phyloP scores from a whole-genome alignment of 2,888 invertebrate genomes.

The Chrysomela aeneicollis region DNA sequence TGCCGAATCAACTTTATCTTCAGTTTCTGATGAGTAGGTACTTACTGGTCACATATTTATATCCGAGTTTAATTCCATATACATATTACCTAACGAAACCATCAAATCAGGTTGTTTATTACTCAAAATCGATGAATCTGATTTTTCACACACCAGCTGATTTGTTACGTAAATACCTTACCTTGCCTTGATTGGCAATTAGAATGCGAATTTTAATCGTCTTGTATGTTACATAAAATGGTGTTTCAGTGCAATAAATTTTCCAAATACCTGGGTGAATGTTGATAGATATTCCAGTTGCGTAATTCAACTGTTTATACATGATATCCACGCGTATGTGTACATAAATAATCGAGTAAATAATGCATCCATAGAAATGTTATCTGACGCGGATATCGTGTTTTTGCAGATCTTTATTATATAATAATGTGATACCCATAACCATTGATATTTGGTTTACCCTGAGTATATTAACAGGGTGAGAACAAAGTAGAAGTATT shows the following conservation, averaged over 20 bases:
- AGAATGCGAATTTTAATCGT: background rate
- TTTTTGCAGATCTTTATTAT: too few relatives aligned
- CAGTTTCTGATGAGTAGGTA: too few relatives aligned
- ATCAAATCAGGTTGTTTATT: background rate
- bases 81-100: background rate
- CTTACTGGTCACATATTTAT: too few relatives aligned
- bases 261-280: constrained; percentile 25
- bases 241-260: constrained; percentile 25
- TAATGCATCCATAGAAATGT: background rate
- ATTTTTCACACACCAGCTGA: background rate
- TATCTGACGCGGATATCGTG: background rate
- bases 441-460: too few relatives aligned
- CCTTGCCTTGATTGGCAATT: background rate
- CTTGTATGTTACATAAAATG: constrained; percentile 27
- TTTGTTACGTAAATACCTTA: constrained; percentile 7
- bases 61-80: too few relatives aligned
- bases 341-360: too few relatives aligned
- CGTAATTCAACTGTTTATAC: background rate
- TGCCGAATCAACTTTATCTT: too few relatives aligned
- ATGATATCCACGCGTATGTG: background rate
- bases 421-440: too few relatives aligned
- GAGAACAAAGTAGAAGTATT: too few relatives aligned
- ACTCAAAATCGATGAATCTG: background rate
- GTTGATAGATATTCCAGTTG: constrained; percentile 19
- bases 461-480: too few relatives aligned